Base-by-base conservation (phyloP, 2,113 vertebrate genomes). In the Amia ocellicauda region DNA sequence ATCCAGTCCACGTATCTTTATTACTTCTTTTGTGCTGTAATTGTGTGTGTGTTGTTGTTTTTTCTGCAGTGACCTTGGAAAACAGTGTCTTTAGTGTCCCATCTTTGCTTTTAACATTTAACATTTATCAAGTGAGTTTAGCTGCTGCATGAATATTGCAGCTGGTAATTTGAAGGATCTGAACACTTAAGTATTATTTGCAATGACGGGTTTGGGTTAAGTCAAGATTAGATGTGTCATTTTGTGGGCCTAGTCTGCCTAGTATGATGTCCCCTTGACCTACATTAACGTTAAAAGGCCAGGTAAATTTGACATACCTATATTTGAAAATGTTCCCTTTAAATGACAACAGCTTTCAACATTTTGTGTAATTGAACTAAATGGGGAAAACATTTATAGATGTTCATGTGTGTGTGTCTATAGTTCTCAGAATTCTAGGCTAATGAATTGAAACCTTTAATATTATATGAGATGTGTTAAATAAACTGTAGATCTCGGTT, bases 191-290 rank as follows among this genome's bases (percentile, higher is more conserved):
- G 58, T n/a, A 56, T 74, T 60, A 63, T 72, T 59, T 64, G 76
- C 43, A 58, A 71, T 74, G 80, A 86, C 80, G 79, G 75, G 73
- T 79, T 76, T 65, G 71, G 80, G 83, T 72, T 85, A 85, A 87
- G 80, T 70, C 80, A 77, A 71, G 86, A 90, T 90, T 82, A 89
- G 53, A 65, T 66, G 26, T 69, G 57, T 82, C 76, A 79, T 83
- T 68, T 71, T 62, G 69, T 60, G 64, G 74, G 74, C 63, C 75
- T 70, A 51, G 74, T 69, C 70, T 66, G 66, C 43, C 27, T 60
- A 65, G 27, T 51, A 2, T 7, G 31, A 36, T 66, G 62, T 68
- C 58, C 71, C 68, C 62, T 64, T 71, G 72, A 80, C 75, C 76
- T 45, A 74, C 43, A 73, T 69, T 52, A 27, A 11, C 27, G 50